Conservation (phyloP, 1,140 invertebrate genomes). For the Drosophila varians region DNA sequence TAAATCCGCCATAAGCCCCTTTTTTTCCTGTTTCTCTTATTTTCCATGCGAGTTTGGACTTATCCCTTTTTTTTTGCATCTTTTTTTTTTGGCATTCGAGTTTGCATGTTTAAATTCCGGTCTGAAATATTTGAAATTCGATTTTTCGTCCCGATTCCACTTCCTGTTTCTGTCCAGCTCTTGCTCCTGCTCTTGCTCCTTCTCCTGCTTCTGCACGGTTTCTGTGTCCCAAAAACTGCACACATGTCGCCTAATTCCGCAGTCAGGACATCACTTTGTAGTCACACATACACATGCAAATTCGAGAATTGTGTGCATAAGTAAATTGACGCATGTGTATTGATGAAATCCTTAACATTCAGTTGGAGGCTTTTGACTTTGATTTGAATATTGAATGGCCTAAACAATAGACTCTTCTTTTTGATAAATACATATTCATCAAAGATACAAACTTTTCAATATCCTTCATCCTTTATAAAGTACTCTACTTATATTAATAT, state of each 20-base stretch:
- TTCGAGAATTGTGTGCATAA: conserved; percentile 1
- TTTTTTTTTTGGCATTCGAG: neutral
- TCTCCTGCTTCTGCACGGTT: too few species aligned
- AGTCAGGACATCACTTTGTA: conserved; percentile 6
- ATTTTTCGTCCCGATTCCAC: conserved; percentile 24
- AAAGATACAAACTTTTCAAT: neutral
- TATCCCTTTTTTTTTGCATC: conserved; percentile 40
- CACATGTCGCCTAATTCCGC: conserved; percentile 3
- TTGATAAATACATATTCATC: neutral
- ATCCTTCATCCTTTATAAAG: neutral
- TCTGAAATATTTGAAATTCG: conserved; percentile 68
- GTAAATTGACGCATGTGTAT: neutral
- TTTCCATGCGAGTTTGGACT: conserved; percentile 62
- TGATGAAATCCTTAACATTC: neutral
- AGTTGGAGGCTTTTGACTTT: neutral
- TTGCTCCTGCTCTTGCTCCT: too few species aligned
- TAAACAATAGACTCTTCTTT: neutral
- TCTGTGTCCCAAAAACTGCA: neutral
- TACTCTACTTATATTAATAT: neutral
- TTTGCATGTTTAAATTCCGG: conserved; percentile 45
- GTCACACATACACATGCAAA: neutral
- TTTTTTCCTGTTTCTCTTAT: conserved; percentile 42
- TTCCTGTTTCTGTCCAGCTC: neutral
- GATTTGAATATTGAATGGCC: conserved; percentile 1
- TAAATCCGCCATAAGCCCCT: conserved; percentile 65